Evolutionary conservation across 1,140 invertebrate genomes (phyloP), one percentile per base, ranked within the genome.

Genomic region (Colletes gigas): DNA sequence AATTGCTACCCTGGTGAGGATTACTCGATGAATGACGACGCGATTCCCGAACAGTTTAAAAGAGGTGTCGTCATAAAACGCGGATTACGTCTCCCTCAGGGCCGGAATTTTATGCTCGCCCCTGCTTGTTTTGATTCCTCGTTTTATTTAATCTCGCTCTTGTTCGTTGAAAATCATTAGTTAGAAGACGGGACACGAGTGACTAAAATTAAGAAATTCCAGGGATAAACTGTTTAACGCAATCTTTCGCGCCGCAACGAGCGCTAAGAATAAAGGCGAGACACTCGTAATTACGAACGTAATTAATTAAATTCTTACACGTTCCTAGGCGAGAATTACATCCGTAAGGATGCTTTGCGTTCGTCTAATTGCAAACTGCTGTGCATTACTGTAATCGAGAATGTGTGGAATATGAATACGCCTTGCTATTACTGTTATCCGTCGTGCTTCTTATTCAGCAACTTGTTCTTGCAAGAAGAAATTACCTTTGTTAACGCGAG

Each of bases 51-150:
- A 57, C 54, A 66, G 74, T 68, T 50, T 59, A 44, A 78, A 78
- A 57, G 5, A 50, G 76, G 57, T 7, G 12, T 0, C 57, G 67
- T 78, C 69, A 76, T 76, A 76, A 70, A 78, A 71, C 76, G 44
- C 17, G 21, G 76, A 78, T 78, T 78, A 71, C n/a, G 50, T 44
- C 62, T 74, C 47, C 15, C 19, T 10, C 15, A 6, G 19, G 9
- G 8, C 7, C 15, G 44, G 52, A 47, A 76, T 44, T 6, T n/a
- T 17, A 0, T 39, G 15, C 3, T 8, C 57, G 19, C 12, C 5
- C 7, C 0, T 7, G 15, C 10, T 41, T 21, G 44, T 73, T 68
- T 57, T 65, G 15, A 59, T n/a, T 30, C 39, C 3, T 39, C 39
- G 54, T 76, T 75, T 47, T 19, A 57, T n/a, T 76, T 76, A 55